A percentile compares a stretch with the other conserved stretches of the same genome.
Conservation (phyloP, 2,888 invertebrate species). For the Aphodius sticticus region DNA sequence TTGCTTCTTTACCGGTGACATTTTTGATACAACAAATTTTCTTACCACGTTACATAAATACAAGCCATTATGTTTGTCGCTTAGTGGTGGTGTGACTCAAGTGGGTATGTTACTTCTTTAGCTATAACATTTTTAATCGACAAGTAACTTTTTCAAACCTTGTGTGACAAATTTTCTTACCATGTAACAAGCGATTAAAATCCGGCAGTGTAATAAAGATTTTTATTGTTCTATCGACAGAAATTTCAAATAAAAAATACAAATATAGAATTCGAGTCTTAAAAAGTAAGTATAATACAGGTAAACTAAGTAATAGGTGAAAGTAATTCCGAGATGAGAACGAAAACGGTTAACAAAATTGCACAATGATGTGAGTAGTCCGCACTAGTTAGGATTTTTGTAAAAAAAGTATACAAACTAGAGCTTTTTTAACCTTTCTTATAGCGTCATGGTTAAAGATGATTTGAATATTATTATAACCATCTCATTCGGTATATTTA, state of each 20-base stretch:
- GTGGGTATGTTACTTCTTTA: no score
- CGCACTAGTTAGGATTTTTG: neutral
- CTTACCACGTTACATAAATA: no score
- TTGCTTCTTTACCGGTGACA: no score
- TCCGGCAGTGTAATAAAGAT: neutral
- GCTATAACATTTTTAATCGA: no score
- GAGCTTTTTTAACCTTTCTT: neutral
- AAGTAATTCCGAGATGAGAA: neutral
- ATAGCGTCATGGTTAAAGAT: neutral
- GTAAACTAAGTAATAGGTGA: neutral
- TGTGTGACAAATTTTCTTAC: no score
- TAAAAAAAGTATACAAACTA: slow-evolving; percentile 4
- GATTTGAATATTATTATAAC: neutral
- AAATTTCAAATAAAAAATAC: neutral
- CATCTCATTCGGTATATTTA: neutral
- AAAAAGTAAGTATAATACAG: neutral
- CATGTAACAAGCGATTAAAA: no score
- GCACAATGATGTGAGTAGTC: neutral
- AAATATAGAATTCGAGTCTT: neutral
- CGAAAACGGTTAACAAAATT: neutral
- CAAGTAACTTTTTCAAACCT: no score
- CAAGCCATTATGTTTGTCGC: no score
- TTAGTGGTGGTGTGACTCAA: no score
- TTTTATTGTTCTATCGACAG: neutral
- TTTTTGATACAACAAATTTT: no score